Evolutionary conservation across 2,888 invertebrate genomes (phyloP).

Genomic region (Acanthococcus lagerstroemiae): DNA sequence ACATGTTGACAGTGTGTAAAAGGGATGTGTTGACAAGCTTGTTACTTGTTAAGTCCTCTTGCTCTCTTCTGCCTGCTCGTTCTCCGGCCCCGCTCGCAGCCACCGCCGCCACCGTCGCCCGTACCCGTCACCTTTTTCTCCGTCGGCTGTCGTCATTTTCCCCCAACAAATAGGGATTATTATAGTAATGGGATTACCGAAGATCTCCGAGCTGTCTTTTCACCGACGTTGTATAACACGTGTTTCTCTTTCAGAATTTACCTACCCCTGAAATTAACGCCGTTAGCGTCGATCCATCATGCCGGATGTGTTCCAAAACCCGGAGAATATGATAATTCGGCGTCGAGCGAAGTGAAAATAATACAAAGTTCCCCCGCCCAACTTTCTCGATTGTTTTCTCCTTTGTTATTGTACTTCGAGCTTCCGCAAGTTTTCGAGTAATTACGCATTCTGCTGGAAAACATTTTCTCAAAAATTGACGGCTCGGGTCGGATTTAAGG

Average conservation of each 20-base stretch:
- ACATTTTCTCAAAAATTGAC: too few relatives aligned
- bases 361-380: too few relatives aligned
- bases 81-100: background rate
- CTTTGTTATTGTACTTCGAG: too few relatives aligned
- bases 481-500: too few relatives aligned
- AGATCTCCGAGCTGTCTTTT: slow-evolving; percentile 25
- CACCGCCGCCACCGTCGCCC: background rate
- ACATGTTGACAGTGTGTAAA: slow-evolving; percentile 26
- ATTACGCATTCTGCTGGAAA: too few relatives aligned
- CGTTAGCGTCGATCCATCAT: slow-evolving; percentile 23
- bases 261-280: slow-evolving; percentile 21
- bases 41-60: slow-evolving; percentile 28
- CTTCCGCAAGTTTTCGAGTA: too few relatives aligned
- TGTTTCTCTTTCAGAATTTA: slow-evolving; percentile 11
- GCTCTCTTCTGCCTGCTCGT: slow-evolving; percentile 4
- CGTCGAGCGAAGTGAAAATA: background rate
- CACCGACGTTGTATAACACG: background rate
- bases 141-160: slow-evolving; percentile 13
- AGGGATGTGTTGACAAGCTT: slow-evolving; percentile 30
- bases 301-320: background rate
- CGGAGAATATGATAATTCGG: background rate
- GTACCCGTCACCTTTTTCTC: background rate
- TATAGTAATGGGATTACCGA: slow-evolving; percentile 27
- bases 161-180: slow-evolving; percentile 26
- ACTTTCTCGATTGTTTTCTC: too few relatives aligned